Evolutionary conservation across 2,888 invertebrate species (phyloP), one percentile per base, ranked within the genome.

Genomic region (Sinodicranocentrus sp.): DNA sequence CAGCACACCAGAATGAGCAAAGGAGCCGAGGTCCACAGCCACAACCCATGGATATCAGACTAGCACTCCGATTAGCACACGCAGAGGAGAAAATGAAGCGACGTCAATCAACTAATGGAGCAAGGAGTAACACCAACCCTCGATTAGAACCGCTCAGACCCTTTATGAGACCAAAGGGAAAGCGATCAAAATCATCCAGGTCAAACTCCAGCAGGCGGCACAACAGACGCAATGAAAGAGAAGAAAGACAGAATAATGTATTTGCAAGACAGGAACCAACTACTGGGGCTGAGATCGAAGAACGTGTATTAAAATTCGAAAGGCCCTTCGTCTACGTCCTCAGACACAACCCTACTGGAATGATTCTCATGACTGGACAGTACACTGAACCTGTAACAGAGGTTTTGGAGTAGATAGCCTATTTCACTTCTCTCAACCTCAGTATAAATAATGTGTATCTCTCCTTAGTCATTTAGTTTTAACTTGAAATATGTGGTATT

Each of bases 291-390:
- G 78, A 77, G 13, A 88, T 95, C 85, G 94, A 95, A 68, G 92
- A 92, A 19, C 95, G 95, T 3, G 92, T 96, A 90, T 92, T 97
- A 89, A 94, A 95, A 89, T 95, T 96, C 90, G 96, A 97, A 89
- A 93, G 96, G 89, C 97, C 97, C 0, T 97, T 97, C 92, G 92
- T 97, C 26, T 97, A 95, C 91, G 95, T 96, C 89, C 95, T 97
- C 15, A 93, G 97, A 89, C 97, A 97, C 91, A 97, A 97, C 91
- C 97, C 96, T 0, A 95, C 96, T n/a, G 97, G 97, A 84, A 93
- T 97, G 92, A 95, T 97, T 89, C 91, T 97, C 10, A 85, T 88
- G 85, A 87, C 85, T 48, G 89, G 89, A n/a, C 88, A 87, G 61
- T 89, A 89, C 71, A 85, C 86, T 5, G 87, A 88, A 75, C 88